phyloP scores from a whole-genome alignment of 2,113 vertebrate genomes.

The Murina feae region DNA sequence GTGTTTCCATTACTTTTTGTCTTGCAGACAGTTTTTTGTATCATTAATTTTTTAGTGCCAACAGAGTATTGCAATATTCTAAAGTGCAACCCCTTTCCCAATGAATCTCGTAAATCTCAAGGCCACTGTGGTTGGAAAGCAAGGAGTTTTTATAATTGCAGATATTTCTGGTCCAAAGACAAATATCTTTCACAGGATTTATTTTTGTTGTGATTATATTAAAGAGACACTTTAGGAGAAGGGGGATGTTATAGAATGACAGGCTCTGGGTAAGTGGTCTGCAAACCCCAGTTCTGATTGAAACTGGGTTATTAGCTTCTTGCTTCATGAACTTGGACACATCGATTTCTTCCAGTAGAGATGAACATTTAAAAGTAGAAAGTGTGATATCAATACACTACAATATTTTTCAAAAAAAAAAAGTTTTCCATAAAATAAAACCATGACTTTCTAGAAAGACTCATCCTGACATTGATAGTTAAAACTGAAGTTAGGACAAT shows the following conservation, averaged over 20 bases:
- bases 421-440: not conserved
- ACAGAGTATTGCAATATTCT: conserved; percentile 59
- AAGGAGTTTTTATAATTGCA: conserved; percentile 21
- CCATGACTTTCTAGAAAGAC: not conserved
- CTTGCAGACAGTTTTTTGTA: conserved; percentile 38
- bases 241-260: too few species aligned
- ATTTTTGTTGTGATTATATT: not conserved
- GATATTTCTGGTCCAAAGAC: not conserved
- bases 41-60: conserved; percentile 48
- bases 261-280: not conserved
- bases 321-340: not conserved
- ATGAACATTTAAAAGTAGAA: not conserved
- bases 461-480: not conserved
- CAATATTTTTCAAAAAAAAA: not conserved
- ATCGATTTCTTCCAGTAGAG: not conserved
- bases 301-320: not conserved
- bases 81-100: conserved; percentile 46
- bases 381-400: not conserved
- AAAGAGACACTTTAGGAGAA: not conserved
- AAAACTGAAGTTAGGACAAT: not conserved
- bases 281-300: not conserved
- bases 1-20: conserved; percentile 67
- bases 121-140: not conserved
- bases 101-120: conserved; percentile 43
- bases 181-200: not conserved